Percentiles rank a stretch among this genome's conserved stretches.
These are phyloP conservation scores for Larimichthys polyactis DNA, from an alignment of 2,113 vertebrate species.

Conservation along the genomic window DNA sequence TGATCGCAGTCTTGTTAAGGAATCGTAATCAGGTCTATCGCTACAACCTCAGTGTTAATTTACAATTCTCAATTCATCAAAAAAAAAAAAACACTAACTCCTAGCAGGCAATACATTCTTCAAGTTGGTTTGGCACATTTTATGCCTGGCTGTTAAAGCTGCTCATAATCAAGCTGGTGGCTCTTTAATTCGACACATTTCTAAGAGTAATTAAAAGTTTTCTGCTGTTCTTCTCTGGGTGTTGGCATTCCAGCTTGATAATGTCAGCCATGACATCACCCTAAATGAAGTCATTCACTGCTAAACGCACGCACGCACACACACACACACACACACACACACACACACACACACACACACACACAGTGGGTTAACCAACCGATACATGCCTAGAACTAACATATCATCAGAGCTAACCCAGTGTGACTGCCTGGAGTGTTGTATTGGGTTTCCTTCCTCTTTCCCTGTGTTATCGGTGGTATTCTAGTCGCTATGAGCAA, in stretches of 20 bases:
- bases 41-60: neutral
- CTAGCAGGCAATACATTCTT: neutral
- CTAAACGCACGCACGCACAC: neutral
- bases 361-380: conserved; percentile 7
- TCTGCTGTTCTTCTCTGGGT: conserved; percentile 50
- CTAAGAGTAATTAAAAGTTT: conserved; percentile 31
- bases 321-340: neutral
- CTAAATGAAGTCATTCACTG: conserved; percentile 86
- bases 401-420: neutral
- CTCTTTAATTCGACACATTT: conserved; percentile 29
- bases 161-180: neutral
- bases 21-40: neutral
- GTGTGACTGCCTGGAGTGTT: neutral
- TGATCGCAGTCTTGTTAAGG: neutral
- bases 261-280: conserved; percentile 90
- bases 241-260: conserved; percentile 77
- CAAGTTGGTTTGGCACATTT: neutral
- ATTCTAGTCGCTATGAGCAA: neutral
- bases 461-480: neutral
- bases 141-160: neutral
- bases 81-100: neutral
- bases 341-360: neutral
- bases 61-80: conserved; percentile 4
- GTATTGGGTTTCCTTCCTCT: neutral
- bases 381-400: neutral